phyloP scores from a whole-genome alignment of 2,113 vertebrate species.

The Pachyramphus minor region DNA sequence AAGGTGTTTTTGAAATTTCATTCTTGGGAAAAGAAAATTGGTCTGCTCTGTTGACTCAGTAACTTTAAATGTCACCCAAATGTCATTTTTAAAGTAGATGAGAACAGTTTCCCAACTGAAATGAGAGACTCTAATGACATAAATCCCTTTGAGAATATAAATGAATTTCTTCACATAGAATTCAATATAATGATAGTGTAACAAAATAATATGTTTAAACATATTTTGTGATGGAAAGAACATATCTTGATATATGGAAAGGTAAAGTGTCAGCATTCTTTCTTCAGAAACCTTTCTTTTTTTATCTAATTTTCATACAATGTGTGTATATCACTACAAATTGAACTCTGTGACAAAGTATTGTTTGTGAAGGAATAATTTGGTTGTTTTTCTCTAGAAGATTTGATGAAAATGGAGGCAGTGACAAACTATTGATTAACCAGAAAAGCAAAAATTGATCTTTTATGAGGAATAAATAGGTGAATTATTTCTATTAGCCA shows the following conservation, averaged over 20 bases:
- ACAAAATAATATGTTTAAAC: not conserved
- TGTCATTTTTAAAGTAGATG: not conserved
- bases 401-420: not conserved
- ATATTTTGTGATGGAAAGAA: not conserved
- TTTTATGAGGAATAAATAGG: not conserved
- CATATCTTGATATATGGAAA: not conserved
- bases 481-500: not conserved
- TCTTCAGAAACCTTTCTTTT: not conserved
- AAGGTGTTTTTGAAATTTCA: not conserved
- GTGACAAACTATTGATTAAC: not conserved
- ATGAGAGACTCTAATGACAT: not conserved
- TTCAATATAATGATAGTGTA: not conserved
- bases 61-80: slow-evolving; percentile 15
- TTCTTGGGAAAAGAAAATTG: not conserved
- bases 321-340: not conserved
- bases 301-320: not conserved
- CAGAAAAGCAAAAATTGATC: not conserved
- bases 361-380: not conserved
- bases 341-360: not conserved
- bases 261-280: not conserved
- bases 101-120: not conserved
- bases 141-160: not conserved
- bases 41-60: not conserved
- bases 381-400: not conserved
- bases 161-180: not conserved